These are phyloP conservation scores for Drosophila setosimentum DNA, from an alignment of 2,888 invertebrate genomes.

Conservation along the genomic window DNA sequence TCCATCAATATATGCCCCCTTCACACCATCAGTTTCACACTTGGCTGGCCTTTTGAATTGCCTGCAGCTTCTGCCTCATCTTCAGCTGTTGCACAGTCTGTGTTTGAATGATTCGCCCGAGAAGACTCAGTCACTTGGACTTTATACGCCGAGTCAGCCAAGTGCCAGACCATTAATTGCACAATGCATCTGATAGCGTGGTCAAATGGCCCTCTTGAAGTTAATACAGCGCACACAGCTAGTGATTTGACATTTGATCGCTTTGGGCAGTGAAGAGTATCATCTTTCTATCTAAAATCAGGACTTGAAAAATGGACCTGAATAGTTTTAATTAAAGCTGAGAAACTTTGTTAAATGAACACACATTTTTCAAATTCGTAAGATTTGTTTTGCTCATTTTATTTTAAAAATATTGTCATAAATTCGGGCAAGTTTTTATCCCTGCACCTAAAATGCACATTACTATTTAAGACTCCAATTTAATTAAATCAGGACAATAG, in stretches of 20 bases:
- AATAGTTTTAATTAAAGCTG: background rate
- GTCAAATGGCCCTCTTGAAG: conserved; percentile 15
- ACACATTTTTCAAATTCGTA: background rate
- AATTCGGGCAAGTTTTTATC: background rate
- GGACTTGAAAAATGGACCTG: background rate
- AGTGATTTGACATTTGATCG: conserved; percentile 18
- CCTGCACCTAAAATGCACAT: background rate
- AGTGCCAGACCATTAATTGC: conserved; percentile 76
- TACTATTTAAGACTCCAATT: background rate
- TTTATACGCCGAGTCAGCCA: conserved; percentile 62
- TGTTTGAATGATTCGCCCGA: conserved; percentile 9
- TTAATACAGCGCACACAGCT: conserved; percentile 21
- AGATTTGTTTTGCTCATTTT: background rate
- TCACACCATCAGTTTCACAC: conserved; percentile 26
- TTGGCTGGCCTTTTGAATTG: conserved; percentile 31
- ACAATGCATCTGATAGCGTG: conserved; percentile 37
- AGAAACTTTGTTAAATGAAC: background rate
- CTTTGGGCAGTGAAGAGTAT: background rate
- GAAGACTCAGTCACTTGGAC: conserved; percentile 49
- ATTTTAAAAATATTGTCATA: background rate
- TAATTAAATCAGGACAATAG: background rate
- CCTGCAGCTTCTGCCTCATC: conserved; percentile 23
- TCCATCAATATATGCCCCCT: background rate
- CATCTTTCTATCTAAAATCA: background rate
- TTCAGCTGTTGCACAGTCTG: conserved; percentile 14